Conservation (phyloP, 2,888 invertebrate genomes). For the Apomyelois bistriatella region DNA sequence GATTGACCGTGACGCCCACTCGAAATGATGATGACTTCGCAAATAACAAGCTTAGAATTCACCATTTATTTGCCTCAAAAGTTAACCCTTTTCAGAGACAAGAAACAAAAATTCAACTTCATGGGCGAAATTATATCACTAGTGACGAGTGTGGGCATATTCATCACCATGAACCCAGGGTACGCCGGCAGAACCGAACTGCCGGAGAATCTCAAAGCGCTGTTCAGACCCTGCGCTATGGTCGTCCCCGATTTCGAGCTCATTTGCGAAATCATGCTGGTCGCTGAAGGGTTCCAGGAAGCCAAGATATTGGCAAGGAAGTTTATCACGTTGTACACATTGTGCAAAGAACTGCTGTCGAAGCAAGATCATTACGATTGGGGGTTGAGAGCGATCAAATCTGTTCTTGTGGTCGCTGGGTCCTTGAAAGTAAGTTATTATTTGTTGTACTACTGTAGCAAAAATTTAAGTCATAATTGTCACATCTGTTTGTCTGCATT, state of each 20-base stretch:
- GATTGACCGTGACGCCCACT: no score
- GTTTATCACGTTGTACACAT: constrained; percentile 96
- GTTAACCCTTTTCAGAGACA: constrained; percentile 80
- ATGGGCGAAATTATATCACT: constrained; percentile 95
- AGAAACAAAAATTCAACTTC: constrained; percentile 93
- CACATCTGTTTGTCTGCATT: no score
- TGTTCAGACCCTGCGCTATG: constrained; percentile 97
- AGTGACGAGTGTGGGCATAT: constrained; percentile 93
- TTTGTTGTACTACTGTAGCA: no score
- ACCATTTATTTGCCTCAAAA: background rate
- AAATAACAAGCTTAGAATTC: background rate
- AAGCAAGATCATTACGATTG: constrained; percentile 99
- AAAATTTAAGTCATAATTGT: no score
- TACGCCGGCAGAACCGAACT: constrained; percentile 96
- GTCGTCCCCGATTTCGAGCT: constrained; percentile 98
- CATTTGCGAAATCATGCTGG: constrained; percentile 99
- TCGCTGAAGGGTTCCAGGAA: constrained; percentile 98
- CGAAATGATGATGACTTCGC: no score
- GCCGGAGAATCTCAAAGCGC: constrained; percentile 87
- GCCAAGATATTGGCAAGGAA: constrained; percentile 95
- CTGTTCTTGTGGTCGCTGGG: constrained; percentile 96
- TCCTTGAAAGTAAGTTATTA: constrained; percentile 87
- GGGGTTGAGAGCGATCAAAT: constrained; percentile 97
- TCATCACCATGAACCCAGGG: constrained; percentile 99
- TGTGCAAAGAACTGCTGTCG: constrained; percentile 95